Base-by-base conservation (phyloP, 2,113 vertebrate genomes). In the Zosterops lateralis region DNA sequence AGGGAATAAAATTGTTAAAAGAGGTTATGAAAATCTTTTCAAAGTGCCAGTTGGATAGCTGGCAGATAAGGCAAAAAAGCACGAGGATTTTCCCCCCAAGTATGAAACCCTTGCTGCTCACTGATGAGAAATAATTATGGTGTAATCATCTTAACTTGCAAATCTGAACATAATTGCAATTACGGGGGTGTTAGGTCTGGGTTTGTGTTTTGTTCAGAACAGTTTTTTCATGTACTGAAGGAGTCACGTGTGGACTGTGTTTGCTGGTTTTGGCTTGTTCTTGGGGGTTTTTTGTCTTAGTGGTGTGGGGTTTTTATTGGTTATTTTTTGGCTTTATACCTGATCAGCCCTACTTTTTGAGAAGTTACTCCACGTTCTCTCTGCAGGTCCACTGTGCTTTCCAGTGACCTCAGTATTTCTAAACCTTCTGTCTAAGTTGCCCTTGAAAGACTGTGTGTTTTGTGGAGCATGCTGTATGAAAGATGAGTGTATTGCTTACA, bases 181-280 rank as follows among this genome's bases (percentile, higher is more conserved):
- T 47, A 66, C 5, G 3, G 10, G 9, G 12, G 17, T 75, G 36
- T 67, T 64, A 36, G 45, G 31, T 81, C 51, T 94, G 60, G 14
- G 77, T 90, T 76, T 80, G 14, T 74, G 5, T 90, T 94, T 93
- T 77, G 38, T 80, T 86, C 51, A 77, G 51, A 77, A 54, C 6
- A 8, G 3, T 53, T 44, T 82, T 78, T 45, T 82, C 14, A 4
- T 1, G 0, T 68, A 28, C 47, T 71, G 47, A 56, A 76, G 60
- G 50, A 54, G 67, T 87, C 67, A 32, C 38, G 1, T 54, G 72
- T 70, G 50, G 17, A 58, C 58, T 45, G 3, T 14, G 38, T 7
- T 1, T 1, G 0, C 62, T 75, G 61, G 32, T 42, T 90, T 78
- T 26, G 15, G 16, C 38, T 87, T 36, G 17, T 47, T 83, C 11